Evolutionary conservation across 2,888 invertebrate genomes (phyloP), one percentile per base, ranked within the genome.

Genomic region (Theodoxus fluviatilis): DNA sequence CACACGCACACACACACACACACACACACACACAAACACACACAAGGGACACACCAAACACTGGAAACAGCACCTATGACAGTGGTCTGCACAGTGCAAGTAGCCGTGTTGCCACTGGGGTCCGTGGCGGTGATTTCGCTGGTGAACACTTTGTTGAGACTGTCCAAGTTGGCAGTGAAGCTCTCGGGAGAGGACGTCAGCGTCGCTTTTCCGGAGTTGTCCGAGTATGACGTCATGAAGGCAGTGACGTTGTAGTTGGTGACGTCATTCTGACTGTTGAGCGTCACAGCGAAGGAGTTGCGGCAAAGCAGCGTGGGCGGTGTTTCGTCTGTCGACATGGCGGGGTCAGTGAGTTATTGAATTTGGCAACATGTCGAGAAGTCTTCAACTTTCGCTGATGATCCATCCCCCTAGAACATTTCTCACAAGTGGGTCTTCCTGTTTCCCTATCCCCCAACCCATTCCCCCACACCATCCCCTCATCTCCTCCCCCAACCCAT

Each of bases 31-130:
- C 57, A 57, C 57, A 25, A 28, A 57, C 28, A 57, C 28, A 6
- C 4, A n/a, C 4, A 6, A 7, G 12, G n/a, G 15, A 25, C n/a
- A 18, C 43, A 43, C 15, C 43, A 43, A 9, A 18, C 43, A 43
- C n/a, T 52, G 15, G 37, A 64, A 64, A 12, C 7, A 68, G 37
- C 57, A 81, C 81, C 80, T 76, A 72, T 75, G 25, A 79, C 78
- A n/a, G 70, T 73, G 33, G 81, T 63, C 76, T 81, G 81, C 31
- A 76, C 76, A 1, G 55, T 43, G 63, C 82, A 81, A 0, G 65
- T 33, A 7, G 73, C 78, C 2, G 74, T 70, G 49, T 81, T 82
- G 6, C 73, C 73, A 0, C 76, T 65, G 0, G 71, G 49, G 66
- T 82, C 82, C 0, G 66, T 71, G 0, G 76, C 81, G 7, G 73